Conservation (phyloP, 1,140 invertebrate species). For the Pomacea maculata region DNA sequence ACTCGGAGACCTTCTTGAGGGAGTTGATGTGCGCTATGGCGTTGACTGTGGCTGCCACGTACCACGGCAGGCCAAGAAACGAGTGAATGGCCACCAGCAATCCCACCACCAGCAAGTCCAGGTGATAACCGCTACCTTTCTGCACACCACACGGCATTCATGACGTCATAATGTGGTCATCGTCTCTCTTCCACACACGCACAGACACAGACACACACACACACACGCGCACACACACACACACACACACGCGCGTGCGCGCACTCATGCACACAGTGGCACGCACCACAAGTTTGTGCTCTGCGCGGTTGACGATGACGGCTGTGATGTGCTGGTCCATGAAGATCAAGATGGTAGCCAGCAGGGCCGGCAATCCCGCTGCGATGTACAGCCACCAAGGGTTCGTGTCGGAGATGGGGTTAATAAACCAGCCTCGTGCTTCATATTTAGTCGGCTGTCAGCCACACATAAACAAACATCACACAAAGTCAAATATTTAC, state of each 20-base stretch:
- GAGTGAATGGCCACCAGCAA: constrained; percentile 92
- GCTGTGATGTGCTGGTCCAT: constrained; percentile 45
- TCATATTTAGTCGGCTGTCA: constrained; percentile 70
- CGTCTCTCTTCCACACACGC: not conserved
- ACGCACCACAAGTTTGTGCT: constrained; percentile 35
- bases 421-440: constrained; percentile 85
- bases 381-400: constrained; percentile 86
- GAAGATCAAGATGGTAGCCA: constrained; percentile 69
- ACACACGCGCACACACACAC: not conserved
- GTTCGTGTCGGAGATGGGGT: constrained; percentile 81
- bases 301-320: constrained; percentile 40
- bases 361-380: constrained; percentile 86
- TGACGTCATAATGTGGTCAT: not conserved
- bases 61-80: constrained; percentile 95
- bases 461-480: constrained; percentile 16
- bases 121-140: constrained; percentile 97
- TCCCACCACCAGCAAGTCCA: constrained; percentile 92
- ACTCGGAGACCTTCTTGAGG: constrained; percentile 94
- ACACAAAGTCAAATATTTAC: not conserved
- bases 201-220: not conserved
- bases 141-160: constrained; percentile 67
- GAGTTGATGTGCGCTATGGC: constrained; percentile 99
- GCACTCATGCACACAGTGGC: not conserved
- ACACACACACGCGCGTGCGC: not conserved
- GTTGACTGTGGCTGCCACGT: constrained; percentile 94